phyloP scores from a whole-genome alignment of 2,888 invertebrate genomes.

The Sepiola atlantica region DNA sequence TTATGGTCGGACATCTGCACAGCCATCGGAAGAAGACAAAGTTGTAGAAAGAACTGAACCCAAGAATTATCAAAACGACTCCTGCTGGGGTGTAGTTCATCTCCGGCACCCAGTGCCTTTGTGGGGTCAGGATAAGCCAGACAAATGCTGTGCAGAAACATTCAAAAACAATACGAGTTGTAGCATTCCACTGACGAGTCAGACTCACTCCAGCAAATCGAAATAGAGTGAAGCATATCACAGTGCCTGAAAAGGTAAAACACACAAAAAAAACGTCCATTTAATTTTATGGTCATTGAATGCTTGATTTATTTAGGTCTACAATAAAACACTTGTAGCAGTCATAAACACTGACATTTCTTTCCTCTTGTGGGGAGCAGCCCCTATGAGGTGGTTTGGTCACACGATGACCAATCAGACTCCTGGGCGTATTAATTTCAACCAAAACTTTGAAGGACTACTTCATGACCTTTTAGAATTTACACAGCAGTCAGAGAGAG shows the following conservation, averaged over 20 bases:
- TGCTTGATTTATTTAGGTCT: not conserved
- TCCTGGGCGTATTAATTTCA: too few relatives aligned
- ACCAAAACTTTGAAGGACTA: too few relatives aligned
- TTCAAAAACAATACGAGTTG: conserved; percentile 38
- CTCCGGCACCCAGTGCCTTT: not conserved
- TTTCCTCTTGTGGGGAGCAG: too few relatives aligned
- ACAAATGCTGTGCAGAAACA: conserved; percentile 34
- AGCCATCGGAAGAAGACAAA: not conserved
- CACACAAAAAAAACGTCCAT: not conserved
- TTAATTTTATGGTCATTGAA: not conserved
- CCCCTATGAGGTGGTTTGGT: too few relatives aligned
- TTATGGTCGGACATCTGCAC: not conserved
- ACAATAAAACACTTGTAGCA: too few relatives aligned
- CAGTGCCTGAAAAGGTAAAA: not conserved
- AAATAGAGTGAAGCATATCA: not conserved
- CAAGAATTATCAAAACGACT: not conserved
- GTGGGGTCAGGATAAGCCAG: not conserved
- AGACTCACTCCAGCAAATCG: conserved; percentile 40
- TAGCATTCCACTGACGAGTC: conserved; percentile 41
- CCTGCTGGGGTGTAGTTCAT: conserved; percentile 12
- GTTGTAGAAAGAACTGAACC: conserved; percentile 39
- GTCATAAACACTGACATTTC: too few relatives aligned
- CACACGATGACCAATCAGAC: too few relatives aligned
- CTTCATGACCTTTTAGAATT: too few relatives aligned
- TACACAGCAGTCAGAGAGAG: too few relatives aligned